Percentiles rank a stretch among this genome's conserved stretches.
Evolutionary conservation across 2,888 invertebrate genomes (phyloP).

Genomic region (Phortica okadai): DNA sequence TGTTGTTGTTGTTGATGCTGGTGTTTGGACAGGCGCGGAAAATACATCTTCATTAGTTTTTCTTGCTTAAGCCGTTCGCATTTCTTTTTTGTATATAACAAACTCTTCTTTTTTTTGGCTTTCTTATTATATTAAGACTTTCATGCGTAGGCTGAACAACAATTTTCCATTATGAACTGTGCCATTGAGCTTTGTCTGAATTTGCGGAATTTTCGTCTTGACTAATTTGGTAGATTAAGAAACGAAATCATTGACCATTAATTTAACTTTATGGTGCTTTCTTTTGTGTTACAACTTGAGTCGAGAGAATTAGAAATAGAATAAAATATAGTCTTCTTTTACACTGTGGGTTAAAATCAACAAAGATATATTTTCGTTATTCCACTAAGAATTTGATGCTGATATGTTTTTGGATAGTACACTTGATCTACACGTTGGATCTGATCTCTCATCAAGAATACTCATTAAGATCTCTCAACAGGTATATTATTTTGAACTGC

Average conservation of each 20-base stretch:
- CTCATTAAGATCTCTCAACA: no score
- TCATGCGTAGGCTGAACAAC: slow-evolving; percentile 6
- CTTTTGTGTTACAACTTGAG: background rate
- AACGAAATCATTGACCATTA: slow-evolving; percentile 5
- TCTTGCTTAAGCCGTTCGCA: background rate
- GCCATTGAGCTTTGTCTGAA: background rate
- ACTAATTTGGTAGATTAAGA: slow-evolving; percentile 12
- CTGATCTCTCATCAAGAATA: no score
- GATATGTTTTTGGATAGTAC: no score
- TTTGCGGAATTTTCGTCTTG: slow-evolving; percentile 8
- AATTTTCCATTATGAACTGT: slow-evolving; percentile 17
- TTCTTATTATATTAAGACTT: background rate
- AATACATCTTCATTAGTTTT: slow-evolving; percentile 18
- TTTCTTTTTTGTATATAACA: background rate
- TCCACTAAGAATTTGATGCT: no score
- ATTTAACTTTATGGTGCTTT: background rate
- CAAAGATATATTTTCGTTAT: no score
- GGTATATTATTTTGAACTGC: no score
- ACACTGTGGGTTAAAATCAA: no score
- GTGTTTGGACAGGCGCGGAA: slow-evolving; percentile 15
- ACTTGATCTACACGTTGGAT: no score
- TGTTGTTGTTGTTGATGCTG: background rate
- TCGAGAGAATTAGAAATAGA: no score
- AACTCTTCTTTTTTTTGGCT: background rate
- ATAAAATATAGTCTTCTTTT: no score